These are phyloP conservation scores for Silurus aristotelis DNA, from an alignment of 2,797 vertebrate genomes.

Conservation along the genomic window DNA sequence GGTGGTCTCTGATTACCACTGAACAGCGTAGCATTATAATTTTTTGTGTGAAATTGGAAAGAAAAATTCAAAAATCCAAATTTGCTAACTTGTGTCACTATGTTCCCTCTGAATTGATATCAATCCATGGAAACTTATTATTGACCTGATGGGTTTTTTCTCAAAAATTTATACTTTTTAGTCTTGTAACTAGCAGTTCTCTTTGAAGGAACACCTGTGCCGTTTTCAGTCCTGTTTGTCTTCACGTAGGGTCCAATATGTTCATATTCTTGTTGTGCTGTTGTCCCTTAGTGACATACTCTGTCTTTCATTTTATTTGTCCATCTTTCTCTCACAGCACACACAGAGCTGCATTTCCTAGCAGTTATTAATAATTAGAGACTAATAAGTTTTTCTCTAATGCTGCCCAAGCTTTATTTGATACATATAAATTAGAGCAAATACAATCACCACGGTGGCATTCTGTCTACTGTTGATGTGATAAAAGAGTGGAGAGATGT, in stretches of 20 bases:
- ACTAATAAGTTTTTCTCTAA: neutral
- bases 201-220: neutral
- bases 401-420: neutral
- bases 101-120: neutral
- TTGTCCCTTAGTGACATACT: conserved; percentile 39
- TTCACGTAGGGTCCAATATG: conserved; percentile 30
- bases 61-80: neutral
- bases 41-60: neutral
- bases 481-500: neutral
- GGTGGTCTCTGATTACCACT: neutral
- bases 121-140: neutral
- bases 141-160: neutral
- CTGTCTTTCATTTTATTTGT: neutral
- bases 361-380: conserved; percentile 8
- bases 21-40: neutral
- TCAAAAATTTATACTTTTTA: neutral
- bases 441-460: conserved; percentile 10
- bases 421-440: conserved; percentile 33
- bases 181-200: conserved; percentile 4
- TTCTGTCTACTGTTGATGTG: conserved; percentile 18
- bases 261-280: conserved; percentile 33
- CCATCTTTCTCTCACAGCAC: neutral
- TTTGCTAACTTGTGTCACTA: neutral
- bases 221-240: conserved; percentile 20
- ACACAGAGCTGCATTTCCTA: neutral